These are phyloP conservation scores for Tapera naevia DNA, from an alignment of 2,797 vertebrate genomes.

Conservation along the genomic window DNA sequence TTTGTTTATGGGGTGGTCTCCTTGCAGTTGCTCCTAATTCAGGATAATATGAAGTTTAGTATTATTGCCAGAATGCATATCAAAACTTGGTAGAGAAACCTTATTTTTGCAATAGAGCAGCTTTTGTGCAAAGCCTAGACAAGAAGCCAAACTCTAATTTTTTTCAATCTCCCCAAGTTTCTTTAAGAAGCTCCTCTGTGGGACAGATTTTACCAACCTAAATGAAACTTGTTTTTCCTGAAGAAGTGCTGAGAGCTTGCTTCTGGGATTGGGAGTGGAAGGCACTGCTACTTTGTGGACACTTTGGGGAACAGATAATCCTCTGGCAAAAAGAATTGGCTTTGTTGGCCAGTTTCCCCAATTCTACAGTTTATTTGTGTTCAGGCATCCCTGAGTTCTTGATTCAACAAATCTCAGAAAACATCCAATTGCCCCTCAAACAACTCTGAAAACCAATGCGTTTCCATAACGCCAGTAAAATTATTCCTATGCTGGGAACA, in stretches of 20 bases:
- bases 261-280: neutral
- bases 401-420: constrained; percentile 12
- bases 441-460: neutral
- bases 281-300: neutral
- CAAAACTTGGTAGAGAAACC: neutral
- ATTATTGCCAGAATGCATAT: neutral
- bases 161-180: neutral
- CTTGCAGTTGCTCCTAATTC: neutral
- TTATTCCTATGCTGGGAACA: neutral
- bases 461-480: neutral
- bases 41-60: too few species aligned
- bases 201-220: neutral
- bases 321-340: constrained; percentile 4
- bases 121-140: neutral
- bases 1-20: neutral
- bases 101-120: neutral
- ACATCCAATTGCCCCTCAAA: neutral
- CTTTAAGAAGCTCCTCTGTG: neutral
- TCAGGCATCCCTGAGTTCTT: neutral
- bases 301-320: constrained; percentile 48
- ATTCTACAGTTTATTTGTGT: neutral
- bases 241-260: neutral
- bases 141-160: neutral
- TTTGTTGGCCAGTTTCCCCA: constrained; percentile 13
- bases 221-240: neutral